Conservation (phyloP, 2,888 invertebrate species). For the Pachymerium ferrugineum region DNA sequence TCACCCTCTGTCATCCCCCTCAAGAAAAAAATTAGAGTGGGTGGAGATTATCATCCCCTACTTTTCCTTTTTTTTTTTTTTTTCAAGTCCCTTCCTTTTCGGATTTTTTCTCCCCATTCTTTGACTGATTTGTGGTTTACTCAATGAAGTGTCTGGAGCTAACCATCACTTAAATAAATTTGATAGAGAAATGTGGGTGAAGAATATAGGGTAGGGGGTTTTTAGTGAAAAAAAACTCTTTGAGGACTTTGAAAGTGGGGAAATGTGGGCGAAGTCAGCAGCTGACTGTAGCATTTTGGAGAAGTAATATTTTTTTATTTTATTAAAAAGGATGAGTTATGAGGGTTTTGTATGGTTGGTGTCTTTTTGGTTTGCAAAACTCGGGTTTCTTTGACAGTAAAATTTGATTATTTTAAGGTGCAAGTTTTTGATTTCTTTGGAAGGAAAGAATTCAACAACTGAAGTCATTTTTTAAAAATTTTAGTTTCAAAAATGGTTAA, state of each 20-base stretch:
- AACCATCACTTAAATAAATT: background rate
- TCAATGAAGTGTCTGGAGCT: conserved; percentile 13
- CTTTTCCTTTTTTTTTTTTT: too few species aligned
- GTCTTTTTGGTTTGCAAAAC: too few species aligned
- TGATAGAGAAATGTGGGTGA: background rate
- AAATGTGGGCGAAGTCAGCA: conserved; percentile 2
- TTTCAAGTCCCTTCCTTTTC: background rate
- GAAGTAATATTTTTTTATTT: background rate
- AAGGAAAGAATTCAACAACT: too few species aligned
- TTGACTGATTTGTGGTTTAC: conserved; percentile 18
- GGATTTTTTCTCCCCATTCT: background rate
- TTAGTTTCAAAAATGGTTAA: too few species aligned
- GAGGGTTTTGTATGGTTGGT: too few species aligned
- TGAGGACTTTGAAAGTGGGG: too few species aligned
- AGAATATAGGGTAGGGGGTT: background rate
- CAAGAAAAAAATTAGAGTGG: conserved; percentile 20
- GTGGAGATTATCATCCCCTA: conserved; percentile 15
- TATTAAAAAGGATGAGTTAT: conserved; percentile 10
- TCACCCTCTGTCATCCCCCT: conserved; percentile 23
- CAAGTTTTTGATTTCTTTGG: too few species aligned
- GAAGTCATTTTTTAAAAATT: too few species aligned
- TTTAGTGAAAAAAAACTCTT: background rate
- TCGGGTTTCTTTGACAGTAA: too few species aligned
- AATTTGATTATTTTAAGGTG: too few species aligned
- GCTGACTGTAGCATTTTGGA: conserved; percentile 10